Conservation (phyloP, 1,140 invertebrate genomes). For the Pachypeltis micranthus region DNA sequence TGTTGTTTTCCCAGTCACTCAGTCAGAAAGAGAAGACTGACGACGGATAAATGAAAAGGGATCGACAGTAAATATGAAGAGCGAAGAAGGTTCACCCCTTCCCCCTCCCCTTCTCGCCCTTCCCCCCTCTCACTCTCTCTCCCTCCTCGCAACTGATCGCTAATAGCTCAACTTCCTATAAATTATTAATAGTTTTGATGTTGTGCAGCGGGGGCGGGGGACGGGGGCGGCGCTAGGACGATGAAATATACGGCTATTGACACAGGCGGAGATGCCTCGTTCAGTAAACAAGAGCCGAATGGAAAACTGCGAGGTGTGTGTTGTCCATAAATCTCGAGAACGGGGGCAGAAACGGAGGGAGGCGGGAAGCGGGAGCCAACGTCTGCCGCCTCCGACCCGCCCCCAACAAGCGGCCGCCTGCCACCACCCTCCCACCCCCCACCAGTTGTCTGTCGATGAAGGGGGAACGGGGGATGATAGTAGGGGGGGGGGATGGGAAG, state of each 20-base stretch:
- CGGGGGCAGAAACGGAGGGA: too few relatives aligned
- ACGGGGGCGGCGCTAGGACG: background rate
- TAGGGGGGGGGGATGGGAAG: background rate
- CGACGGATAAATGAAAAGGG: background rate
- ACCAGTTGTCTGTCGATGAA: too few relatives aligned
- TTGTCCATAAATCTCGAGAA: background rate
- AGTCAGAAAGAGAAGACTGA: too few relatives aligned
- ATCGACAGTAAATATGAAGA: background rate
- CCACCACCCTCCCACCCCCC: too few relatives aligned
- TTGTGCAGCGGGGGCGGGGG: background rate
- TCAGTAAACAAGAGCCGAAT: background rate
- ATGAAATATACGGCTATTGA: constrained; percentile 8
- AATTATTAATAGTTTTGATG: constrained; percentile 10
- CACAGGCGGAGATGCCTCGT: background rate
- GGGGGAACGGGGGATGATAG: too few relatives aligned
- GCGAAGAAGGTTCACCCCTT: background rate
- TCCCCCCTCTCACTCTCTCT: too few relatives aligned
- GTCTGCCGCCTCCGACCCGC: too few relatives aligned
- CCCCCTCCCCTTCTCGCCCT: too few relatives aligned
- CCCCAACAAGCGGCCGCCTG: too few relatives aligned
- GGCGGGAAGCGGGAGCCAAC: too few relatives aligned
- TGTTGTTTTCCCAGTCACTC: too few relatives aligned
- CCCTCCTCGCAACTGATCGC: too few relatives aligned
- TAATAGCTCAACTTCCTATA: constrained; percentile 3
- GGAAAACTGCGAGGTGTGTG: background rate